Evolutionary conservation across 2,797 vertebrate genomes (phyloP), one percentile per base, ranked within the genome.

Genomic region (Dallia pectoralis): DNA sequence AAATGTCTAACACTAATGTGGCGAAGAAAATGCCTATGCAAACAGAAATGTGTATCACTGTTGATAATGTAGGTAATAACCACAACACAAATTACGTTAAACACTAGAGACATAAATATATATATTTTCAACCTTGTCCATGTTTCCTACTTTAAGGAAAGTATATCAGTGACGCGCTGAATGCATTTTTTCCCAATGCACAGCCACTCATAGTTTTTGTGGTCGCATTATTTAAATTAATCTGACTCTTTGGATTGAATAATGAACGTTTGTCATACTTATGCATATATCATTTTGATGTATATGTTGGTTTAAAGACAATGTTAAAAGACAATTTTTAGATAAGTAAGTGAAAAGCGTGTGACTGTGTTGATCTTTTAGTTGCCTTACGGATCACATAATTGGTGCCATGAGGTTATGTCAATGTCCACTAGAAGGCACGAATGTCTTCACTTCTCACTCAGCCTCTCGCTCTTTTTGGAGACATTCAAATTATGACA

Each of bases 401-500:
- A 33, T 44, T 2, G 51, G 14, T 6, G 18, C 25, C 18, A 18
- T 36, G 14, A 70, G 22, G 5, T 12, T 25, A 32, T 7, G 36
- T 22, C 25, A 32, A 44, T 74, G 81, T 82, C 83, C 87, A 79
- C 79, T 84, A 85, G 81, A 85, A 75, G 85, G 79, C 77, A 75
- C 80, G 74, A 15, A 44, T 15, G 56, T 44, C 7, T 62, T 71
- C 56, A 40, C 70, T 33, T 74, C 65, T 65, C 70, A 53, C 2
- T 12, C 9, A 44, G 40, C 40, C 40, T 62, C 47, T 40, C n/a
- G 29, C 33, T 29, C 25, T 25, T 30, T 32, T n/a, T n/a, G n/a
- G n/a, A n/a, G n/a, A n/a, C n/a, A n/a, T n/a, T n/a, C 16, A 64
- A 18, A 64, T 29, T 19, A 32, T 6, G 16, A 33, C 27, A 30